phyloP scores from a whole-genome alignment of 2,888 invertebrate genomes.

The Brachyopa scutellaris region DNA sequence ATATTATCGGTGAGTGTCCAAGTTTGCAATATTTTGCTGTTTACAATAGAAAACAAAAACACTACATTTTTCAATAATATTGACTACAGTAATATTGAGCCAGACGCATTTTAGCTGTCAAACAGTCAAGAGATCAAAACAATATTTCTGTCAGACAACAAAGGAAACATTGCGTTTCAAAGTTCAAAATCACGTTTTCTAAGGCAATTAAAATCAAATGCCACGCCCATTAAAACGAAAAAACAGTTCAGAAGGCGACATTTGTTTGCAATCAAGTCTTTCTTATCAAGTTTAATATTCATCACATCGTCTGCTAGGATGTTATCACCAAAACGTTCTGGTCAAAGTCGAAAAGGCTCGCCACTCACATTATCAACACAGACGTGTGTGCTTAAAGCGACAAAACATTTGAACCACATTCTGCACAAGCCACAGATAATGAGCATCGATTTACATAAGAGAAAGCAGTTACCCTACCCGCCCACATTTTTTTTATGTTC shows the following conservation, averaged over 20 bases:
- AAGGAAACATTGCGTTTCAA: neutral
- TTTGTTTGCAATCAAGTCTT: neutral
- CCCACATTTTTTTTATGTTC: neutral
- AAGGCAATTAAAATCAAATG: neutral
- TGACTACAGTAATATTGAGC: too few species aligned
- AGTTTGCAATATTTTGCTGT: too few species aligned
- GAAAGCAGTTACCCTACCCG: too few species aligned
- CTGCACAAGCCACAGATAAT: too few species aligned
- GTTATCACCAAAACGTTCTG: neutral
- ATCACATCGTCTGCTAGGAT: neutral
- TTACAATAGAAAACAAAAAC: too few species aligned
- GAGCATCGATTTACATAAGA: too few species aligned
- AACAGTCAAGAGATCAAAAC: too few species aligned
- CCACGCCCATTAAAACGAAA: neutral
- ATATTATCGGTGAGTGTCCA: too few species aligned
- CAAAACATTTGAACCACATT: too few species aligned
- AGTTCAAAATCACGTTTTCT: conserved; percentile 16
- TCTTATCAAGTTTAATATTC: neutral
- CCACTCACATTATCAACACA: neutral
- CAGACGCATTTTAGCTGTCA: too few species aligned
- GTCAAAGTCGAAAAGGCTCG: conserved; percentile 35
- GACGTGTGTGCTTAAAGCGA: too few species aligned
- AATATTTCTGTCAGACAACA: neutral
- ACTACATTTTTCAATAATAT: neutral
- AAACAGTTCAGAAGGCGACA: neutral